These are phyloP conservation scores for Trichogramma dendrolimi DNA, from an alignment of 2,888 invertebrate species.

Conservation along the genomic window DNA sequence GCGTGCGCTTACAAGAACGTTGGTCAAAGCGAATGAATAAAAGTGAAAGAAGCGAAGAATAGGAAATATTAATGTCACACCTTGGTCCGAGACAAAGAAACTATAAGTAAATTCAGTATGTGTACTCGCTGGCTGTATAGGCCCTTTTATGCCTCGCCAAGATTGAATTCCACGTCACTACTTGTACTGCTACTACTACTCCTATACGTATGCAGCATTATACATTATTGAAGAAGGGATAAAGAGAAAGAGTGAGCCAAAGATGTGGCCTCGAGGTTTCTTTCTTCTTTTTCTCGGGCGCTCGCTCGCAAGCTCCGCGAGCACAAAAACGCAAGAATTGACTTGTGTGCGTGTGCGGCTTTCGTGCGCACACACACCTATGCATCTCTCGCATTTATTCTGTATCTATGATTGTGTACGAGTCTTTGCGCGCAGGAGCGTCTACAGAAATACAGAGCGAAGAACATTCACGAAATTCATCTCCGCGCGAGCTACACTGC, in stretches of 20 bases:
- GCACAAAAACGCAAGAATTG: neutral
- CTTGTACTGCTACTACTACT: neutral
- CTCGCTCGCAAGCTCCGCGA: neutral
- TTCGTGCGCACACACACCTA: neutral
- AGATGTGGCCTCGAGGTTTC: slow-evolving; percentile 14
- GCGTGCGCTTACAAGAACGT: too few relatives aligned
- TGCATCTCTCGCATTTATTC: neutral
- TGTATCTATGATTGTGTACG: slow-evolving; percentile 10
- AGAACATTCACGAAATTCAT: slow-evolving; percentile 11
- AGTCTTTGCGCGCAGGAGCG: neutral
- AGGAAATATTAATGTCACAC: too few relatives aligned
- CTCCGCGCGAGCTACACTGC: slow-evolving; percentile 1
- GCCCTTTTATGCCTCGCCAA: slow-evolving; percentile 6
- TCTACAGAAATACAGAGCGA: neutral
- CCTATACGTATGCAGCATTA: slow-evolving; percentile 3
- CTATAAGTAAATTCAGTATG: too few relatives aligned
- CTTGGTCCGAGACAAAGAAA: too few relatives aligned
- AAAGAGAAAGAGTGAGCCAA: neutral
- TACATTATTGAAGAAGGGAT: slow-evolving; percentile 20
- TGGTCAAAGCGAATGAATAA: too few relatives aligned
- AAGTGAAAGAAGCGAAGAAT: too few relatives aligned
- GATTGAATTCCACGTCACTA: slow-evolving; percentile 32
- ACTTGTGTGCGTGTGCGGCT: too few relatives aligned
- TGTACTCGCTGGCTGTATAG: too few relatives aligned
- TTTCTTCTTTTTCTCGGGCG: neutral